Evolutionary conservation across 2,888 invertebrate species (phyloP).

Genomic region (Odontocerum albicorne): DNA sequence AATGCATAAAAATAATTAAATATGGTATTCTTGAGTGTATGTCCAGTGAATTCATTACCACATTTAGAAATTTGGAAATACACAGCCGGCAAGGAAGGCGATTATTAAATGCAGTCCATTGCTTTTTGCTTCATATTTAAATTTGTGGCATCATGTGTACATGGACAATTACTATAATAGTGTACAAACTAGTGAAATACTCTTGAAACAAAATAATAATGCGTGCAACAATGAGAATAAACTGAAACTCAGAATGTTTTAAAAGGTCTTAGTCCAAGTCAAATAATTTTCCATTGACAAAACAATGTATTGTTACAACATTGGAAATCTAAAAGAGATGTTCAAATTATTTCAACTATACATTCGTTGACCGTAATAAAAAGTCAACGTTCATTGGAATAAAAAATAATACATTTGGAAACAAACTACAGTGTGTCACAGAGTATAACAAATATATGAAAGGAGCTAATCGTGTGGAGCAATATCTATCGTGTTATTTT

Average conservation of each 20-base stretch:
- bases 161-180: no score
- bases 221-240: conserved; percentile 34
- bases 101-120: conserved; percentile 29
- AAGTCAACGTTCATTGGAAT: conserved; percentile 19
- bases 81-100: conserved; percentile 31
- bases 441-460: conserved; percentile 34
- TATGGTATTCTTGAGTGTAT: no score
- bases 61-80: no score
- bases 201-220: conserved; percentile 31
- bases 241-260: conserved; percentile 25
- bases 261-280: no score
- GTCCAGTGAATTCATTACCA: no score
- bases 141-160: no score
- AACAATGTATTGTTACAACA: no score
- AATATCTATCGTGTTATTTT: conserved; percentile 45
- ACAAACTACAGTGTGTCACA: conserved; percentile 32
- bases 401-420: conserved; percentile 32
- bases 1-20: no score
- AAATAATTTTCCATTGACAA: no score
- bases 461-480: conserved; percentile 44
- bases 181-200: no score
- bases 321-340: conserved; percentile 33
- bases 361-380: conserved; percentile 32
- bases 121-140: conserved; percentile 22
- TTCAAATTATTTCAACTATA: conserved; percentile 35